A percentile compares a stretch with the other conserved stretches of the same genome.
These are phyloP conservation scores for Trididemnum miniatum DNA, from an alignment of 23 tunicate genomes.

Conservation along the genomic window DNA sequence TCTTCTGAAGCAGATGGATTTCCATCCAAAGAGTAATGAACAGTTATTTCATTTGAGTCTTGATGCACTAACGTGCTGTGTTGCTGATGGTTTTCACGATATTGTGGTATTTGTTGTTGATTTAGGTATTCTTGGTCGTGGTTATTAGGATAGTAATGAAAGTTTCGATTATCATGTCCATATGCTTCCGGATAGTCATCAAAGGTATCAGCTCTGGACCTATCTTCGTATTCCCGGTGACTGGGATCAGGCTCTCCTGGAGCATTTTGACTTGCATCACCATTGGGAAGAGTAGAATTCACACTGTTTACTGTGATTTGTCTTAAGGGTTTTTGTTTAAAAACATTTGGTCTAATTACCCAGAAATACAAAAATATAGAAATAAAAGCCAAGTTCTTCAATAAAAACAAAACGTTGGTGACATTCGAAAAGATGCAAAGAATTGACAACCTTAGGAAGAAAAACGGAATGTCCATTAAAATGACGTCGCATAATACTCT, in stretches of 20 bases:
- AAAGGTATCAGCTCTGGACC: conserved; percentile 23
- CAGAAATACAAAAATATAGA: conserved; percentile 52
- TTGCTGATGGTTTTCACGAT: not conserved
- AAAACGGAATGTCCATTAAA: conserved; percentile 74
- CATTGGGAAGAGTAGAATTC: not conserved
- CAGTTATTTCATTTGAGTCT: not conserved
- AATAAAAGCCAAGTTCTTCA: conserved; percentile 51
- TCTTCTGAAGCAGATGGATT: not conserved
- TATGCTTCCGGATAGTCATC: not conserved
- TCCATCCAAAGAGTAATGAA: not conserved
- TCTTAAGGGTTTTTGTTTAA: not conserved
- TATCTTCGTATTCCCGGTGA: not conserved
- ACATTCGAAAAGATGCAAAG: conserved; percentile 42
- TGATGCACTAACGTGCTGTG: not conserved
- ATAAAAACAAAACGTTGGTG: conserved; percentile 49
- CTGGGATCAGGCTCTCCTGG: not conserved
- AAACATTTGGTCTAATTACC: conserved; percentile 8
- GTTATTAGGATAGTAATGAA: not conserved
- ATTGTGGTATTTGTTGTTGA: not conserved
- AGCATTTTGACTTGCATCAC: not conserved
- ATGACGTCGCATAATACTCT: conserved; percentile 44
- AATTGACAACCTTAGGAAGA: conserved; percentile 54
- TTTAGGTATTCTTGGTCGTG: not conserved
- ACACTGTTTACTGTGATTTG: conserved; percentile 4
- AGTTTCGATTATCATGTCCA: not conserved